Evolutionary conservation across 2,113 vertebrate genomes (phyloP), one percentile per base, ranked within the genome.

Genomic region (Nibea coibor): DNA sequence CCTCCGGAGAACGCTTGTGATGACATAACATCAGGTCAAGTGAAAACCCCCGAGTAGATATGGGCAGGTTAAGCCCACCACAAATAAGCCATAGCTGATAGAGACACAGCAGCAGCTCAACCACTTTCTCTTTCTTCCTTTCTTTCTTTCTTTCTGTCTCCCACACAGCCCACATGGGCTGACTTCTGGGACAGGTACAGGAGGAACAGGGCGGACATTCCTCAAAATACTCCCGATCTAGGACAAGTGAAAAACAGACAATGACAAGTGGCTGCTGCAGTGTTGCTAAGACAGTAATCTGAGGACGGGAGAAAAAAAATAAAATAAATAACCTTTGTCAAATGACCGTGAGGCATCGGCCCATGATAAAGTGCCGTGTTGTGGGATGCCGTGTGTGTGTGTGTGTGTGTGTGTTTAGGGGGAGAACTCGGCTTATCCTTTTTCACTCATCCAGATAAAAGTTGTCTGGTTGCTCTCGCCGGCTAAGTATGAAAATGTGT

Each of bases 401-500:
- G 35, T 31, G 28, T 39, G 35, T 39, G 35, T 39, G 8, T 15
- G 57, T 28, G 11, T 81, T 88, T 76, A 22, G 50, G 73, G 72
- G 59, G 77, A 56, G 68, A 24, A 68, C 85, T 64, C 2, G 61
- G 75, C 65, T 89, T 75, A 83, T 89, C 73, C 85, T 76, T 82
- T 39, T 82, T 85, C 83, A 76, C 77, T 86, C 88, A 88, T 83
- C 75, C 78, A 88, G 84, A 91, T 62, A 87, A 89, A 91, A 92
- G 89, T 86, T 87, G 73, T 78, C 72, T 42, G 90, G 90, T 57
- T 76, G 84, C 83, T 90, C 88, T 72, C 81, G 66, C 87, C 72
- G 83, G 86, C 88, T 66, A 84, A 86, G 89, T 88, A 92, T 87
- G 74, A 92, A 92, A 94, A 91, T 83, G 89, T 94, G 92, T 94